phyloP scores from a whole-genome alignment of 2,113 vertebrate genomes.

The Oreochromis spilurus region DNA sequence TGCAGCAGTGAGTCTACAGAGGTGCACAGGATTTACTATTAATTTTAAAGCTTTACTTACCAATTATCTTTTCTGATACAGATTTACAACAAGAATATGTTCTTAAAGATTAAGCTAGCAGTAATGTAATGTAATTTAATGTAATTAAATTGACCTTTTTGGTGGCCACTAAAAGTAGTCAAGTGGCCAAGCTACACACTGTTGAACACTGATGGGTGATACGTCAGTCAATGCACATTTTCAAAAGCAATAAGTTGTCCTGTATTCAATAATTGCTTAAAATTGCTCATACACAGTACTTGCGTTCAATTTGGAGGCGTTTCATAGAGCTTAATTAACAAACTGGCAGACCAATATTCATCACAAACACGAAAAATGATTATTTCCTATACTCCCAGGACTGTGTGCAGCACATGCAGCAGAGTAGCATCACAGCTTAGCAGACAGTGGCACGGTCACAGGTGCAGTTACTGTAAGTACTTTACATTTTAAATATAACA shows the following conservation, averaged over 20 bases:
- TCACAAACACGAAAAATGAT: not conserved
- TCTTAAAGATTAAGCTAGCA: not conserved
- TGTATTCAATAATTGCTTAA: not conserved
- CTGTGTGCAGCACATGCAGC: not conserved
- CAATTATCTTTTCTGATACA: not conserved
- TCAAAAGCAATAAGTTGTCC: not conserved
- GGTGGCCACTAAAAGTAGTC: not conserved
- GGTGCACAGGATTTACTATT: not conserved
- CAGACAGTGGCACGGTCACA: not conserved
- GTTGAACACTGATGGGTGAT: not conserved
- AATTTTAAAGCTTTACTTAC: not conserved
- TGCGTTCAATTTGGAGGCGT: not conserved
- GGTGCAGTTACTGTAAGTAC: not conserved
- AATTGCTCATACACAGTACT: not conserved
- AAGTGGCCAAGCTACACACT: not conserved
- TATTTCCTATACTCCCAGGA: not conserved
- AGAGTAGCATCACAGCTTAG: not conserved
- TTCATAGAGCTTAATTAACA: not conserved
- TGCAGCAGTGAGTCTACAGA: not conserved
- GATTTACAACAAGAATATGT: not conserved
- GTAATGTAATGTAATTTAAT: not conserved
- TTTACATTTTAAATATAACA: not conserved
- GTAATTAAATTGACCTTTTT: not conserved
- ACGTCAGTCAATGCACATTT: not conserved
- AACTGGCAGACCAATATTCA: not conserved